These are phyloP conservation scores for Rhogogaster chlorosoma DNA, from an alignment of 2,888 invertebrate species.

Conservation along the genomic window DNA sequence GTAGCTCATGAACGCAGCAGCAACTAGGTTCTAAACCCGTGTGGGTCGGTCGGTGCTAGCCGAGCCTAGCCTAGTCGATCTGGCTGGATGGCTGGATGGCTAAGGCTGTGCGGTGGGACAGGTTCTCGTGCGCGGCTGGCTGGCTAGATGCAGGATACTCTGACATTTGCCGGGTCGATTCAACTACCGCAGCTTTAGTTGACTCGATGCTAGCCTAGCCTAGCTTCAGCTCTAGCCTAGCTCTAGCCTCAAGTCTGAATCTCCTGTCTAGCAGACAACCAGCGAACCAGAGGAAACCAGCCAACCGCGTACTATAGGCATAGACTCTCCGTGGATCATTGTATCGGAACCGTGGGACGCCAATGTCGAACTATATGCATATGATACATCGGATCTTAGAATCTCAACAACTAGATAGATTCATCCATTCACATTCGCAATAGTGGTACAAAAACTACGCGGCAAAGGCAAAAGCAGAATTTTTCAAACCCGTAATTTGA, in stretches of 20 bases:
- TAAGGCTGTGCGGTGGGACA: slow-evolving; percentile 56
- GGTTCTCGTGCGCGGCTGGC: slow-evolving; percentile 59
- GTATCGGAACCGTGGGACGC: slow-evolving; percentile 6
- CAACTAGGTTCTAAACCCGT: slow-evolving; percentile 32
- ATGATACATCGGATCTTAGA: not conserved
- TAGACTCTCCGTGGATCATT: not conserved
- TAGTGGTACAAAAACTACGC: no score
- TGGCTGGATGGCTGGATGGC: not conserved
- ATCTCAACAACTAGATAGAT: not conserved
- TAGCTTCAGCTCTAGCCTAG: no score
- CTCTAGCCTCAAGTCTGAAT: not conserved
- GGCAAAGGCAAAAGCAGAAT: no score
- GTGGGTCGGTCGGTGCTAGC: slow-evolving; percentile 15
- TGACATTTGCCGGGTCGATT: slow-evolving; percentile 74
- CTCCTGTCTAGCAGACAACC: not conserved
- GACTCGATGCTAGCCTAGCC: not conserved
- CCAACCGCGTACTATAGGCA: not conserved
- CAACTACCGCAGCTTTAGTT: not conserved
- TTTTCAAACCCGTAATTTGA: no score
- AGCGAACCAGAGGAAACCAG: not conserved
- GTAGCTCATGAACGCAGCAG: not conserved
- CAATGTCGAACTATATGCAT: not conserved
- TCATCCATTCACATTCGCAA: not conserved
- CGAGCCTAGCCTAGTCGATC: not conserved
- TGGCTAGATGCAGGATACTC: slow-evolving; percentile 66